Evolutionary conservation across 2,113 vertebrate species (phyloP).

Genomic region (Nycticebus coucang): DNA sequence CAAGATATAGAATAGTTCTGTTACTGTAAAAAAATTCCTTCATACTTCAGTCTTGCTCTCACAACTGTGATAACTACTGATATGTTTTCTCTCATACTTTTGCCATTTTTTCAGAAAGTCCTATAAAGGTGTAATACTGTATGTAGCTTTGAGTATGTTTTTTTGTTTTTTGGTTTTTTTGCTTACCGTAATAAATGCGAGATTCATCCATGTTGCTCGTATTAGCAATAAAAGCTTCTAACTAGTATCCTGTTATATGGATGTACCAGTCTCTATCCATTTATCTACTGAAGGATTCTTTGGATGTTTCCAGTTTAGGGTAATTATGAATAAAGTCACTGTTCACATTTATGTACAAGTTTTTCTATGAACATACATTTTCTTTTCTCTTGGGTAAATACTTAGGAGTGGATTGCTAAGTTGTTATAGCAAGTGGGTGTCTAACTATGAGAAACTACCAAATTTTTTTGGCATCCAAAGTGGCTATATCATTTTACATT

Average conservation of each 20-base stretch:
- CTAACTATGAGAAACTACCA: neutral
- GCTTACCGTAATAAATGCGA: neutral
- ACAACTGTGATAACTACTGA: neutral
- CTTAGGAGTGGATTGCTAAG: neutral
- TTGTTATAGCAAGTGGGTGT: neutral
- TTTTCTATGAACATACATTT: neutral
- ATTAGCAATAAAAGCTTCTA: neutral
- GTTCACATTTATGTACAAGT: neutral
- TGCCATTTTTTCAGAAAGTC: neutral
- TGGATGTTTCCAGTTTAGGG: neutral
- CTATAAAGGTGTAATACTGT: neutral
- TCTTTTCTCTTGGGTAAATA: neutral
- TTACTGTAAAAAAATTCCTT: neutral
- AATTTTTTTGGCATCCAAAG: neutral
- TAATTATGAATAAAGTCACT: neutral
- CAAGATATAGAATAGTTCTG: neutral
- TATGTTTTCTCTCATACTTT: neutral
- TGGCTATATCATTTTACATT: neutral
- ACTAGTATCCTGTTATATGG: neutral
- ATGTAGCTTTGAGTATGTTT: neutral
- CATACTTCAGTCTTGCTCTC: neutral
- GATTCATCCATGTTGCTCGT: neutral
- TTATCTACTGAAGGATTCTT: conserved; percentile 16
- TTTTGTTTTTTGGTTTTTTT: neutral
- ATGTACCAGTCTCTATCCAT: neutral